Evolutionary conservation across 1,140 invertebrate species (phyloP).

Genomic region (Adelges cooleyi): DNA sequence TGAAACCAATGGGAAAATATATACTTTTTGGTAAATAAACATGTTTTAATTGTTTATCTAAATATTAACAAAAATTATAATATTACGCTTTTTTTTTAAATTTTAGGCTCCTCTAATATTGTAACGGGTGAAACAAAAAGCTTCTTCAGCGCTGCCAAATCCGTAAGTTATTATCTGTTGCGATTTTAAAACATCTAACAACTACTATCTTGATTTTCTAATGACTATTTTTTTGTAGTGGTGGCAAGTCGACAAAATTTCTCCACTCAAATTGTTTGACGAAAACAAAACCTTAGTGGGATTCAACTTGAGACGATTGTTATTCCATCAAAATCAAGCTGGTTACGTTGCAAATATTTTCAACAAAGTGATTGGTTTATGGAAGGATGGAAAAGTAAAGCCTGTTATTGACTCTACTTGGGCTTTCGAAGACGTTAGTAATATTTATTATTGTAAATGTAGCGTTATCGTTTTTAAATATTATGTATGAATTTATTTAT

Average conservation of each 20-base stretch:
- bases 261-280: constrained; percentile 74
- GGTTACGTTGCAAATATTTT: constrained; percentile 57
- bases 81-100: constrained; percentile 19
- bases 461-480: too few species aligned
- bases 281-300: constrained; percentile 76
- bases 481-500: neutral
- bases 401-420: constrained; percentile 73
- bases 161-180: constrained; percentile 47
- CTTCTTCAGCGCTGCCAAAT: constrained; percentile 73
- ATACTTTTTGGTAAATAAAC: constrained; percentile 60
- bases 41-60: constrained; percentile 31
- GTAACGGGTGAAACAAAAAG: constrained; percentile 80
- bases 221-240: constrained; percentile 46
- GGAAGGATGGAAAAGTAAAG: constrained; percentile 63
- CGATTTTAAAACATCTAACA: neutral
- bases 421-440: constrained; percentile 71
- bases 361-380: constrained; percentile 59
- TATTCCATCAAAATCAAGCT: constrained; percentile 65
- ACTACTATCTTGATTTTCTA: neutral
- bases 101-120: constrained; percentile 62
- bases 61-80: constrained; percentile 35
- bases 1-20: constrained; percentile 83
- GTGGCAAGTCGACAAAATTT: constrained; percentile 86
- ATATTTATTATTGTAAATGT: constrained; percentile 1
- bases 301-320: constrained; percentile 69